phyloP scores from a whole-genome alignment of 2,113 vertebrate genomes.

The Ellobius talpinus region DNA sequence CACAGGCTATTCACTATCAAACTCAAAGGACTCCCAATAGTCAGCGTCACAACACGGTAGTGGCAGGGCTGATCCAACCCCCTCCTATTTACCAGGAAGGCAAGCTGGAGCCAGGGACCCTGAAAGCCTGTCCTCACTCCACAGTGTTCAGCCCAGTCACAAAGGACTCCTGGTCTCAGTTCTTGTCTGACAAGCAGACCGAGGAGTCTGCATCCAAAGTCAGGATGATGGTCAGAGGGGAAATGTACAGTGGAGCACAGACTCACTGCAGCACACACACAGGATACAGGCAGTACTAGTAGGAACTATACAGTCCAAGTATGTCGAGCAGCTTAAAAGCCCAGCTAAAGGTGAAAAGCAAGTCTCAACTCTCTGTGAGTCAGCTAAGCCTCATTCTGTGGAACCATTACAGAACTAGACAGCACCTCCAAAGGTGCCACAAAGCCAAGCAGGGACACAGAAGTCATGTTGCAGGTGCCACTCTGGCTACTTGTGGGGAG shows the following conservation, averaged over 20 bases:
- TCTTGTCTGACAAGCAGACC: background rate
- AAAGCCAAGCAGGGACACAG: background rate
- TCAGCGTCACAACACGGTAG: background rate
- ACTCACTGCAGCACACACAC: too few species aligned
- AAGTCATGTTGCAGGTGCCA: background rate
- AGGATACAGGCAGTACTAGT: fast-evolving
- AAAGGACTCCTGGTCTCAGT: background rate
- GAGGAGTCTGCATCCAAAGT: too few species aligned
- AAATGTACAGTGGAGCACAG: fast-evolving
- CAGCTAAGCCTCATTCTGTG: background rate
- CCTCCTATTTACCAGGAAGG: background rate
- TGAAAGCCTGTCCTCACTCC: background rate
- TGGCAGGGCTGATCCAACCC: background rate
- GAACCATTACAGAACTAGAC: background rate
- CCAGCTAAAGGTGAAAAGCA: background rate
- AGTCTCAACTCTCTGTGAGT: too few species aligned
- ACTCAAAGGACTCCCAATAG: background rate
- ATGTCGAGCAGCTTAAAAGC: background rate
- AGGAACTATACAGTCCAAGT: background rate
- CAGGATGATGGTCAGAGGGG: background rate
- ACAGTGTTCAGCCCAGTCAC: too few species aligned
- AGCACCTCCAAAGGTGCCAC: background rate
- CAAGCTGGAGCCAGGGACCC: background rate
- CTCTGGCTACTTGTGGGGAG: background rate
- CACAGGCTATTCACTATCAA: background rate